Conservation (phyloP, 2,797 vertebrate species). For the Xyrichtys novacula region DNA sequence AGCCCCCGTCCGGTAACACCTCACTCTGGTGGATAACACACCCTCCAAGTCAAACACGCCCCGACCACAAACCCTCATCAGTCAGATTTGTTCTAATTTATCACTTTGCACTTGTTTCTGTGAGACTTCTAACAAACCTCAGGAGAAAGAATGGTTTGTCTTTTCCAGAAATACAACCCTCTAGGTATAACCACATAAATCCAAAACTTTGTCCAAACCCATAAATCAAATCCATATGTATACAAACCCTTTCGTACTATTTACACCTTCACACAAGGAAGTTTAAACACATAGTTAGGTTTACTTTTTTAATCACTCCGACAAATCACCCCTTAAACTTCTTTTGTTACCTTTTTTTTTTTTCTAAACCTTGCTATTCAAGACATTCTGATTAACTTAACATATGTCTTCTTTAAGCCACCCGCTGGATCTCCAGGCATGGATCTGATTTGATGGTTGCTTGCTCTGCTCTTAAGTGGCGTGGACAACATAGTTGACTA, state of each 20-base stretch:
- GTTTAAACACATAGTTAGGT: background rate
- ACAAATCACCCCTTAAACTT: conserved; percentile 11
- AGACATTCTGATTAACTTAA: background rate
- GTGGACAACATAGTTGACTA: conserved; percentile 47
- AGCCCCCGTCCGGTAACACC: conserved; percentile 42
- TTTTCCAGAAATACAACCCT: conserved; percentile 41
- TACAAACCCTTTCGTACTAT: conserved; percentile 7
- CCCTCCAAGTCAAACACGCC: conserved; percentile 54
- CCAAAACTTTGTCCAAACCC: background rate
- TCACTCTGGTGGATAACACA: conserved; percentile 45
- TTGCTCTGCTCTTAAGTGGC: conserved; percentile 16
- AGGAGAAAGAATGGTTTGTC: conserved; percentile 24
- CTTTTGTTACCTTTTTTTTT: background rate
- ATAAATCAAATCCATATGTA: conserved; percentile 55
- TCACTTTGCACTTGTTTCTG: conserved; percentile 54
- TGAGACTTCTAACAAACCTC: conserved; percentile 32
- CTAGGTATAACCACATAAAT: conserved; percentile 21
- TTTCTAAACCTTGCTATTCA: conserved; percentile 7
- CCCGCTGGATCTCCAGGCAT: conserved; percentile 2
- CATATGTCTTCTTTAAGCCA: background rate
- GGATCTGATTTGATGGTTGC: conserved; percentile 30
- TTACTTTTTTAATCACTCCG: conserved; percentile 17
- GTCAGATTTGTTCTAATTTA: conserved; percentile 49
- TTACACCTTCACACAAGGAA: conserved; percentile 28
- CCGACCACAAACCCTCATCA: conserved; percentile 46